Conservation (phyloP, 2,113 vertebrate species). For the Siniperca chuatsi region DNA sequence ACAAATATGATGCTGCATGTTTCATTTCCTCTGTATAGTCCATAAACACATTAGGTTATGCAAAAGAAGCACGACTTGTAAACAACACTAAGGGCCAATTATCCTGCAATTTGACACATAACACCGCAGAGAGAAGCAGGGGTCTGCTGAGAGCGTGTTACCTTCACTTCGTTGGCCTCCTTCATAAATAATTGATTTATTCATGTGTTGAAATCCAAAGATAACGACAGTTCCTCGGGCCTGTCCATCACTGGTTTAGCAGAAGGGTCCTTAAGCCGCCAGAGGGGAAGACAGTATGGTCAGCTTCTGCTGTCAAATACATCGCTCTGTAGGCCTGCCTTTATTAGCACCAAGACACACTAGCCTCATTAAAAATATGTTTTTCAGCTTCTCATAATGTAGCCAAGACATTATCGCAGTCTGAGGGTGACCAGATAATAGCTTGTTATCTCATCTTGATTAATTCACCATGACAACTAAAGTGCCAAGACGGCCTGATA, state of each 20-base stretch:
- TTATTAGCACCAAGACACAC: not conserved
- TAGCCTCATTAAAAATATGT: not conserved
- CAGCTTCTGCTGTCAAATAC: slow-evolving; percentile 9
- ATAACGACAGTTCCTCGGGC: slow-evolving; percentile 32
- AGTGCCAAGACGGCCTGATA: not conserved
- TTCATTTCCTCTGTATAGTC: not conserved
- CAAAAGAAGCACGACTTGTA: slow-evolving; percentile 38
- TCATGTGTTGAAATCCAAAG: slow-evolving; percentile 34
- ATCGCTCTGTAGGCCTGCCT: not conserved
- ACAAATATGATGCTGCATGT: not conserved
- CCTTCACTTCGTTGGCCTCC: slow-evolving; percentile 13
- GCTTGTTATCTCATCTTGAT: slow-evolving; percentile 11
- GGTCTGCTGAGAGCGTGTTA: slow-evolving; percentile 16
- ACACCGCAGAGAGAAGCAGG: slow-evolving; percentile 25
- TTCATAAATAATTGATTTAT: slow-evolving; percentile 55
- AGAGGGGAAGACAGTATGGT: slow-evolving; percentile 7
- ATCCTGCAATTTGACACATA: slow-evolving; percentile 26
- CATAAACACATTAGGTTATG: slow-evolving; percentile 12
- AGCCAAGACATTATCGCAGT: not conserved
- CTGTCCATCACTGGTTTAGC: slow-evolving; percentile 6
- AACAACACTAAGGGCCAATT: slow-evolving; percentile 65
- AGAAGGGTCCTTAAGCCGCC: slow-evolving; percentile 5
- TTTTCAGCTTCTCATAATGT: not conserved
- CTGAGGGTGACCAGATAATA: slow-evolving; percentile 3
- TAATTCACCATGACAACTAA: slow-evolving; percentile 11